These are phyloP conservation scores for Petrocephalus sullivani DNA, from an alignment of 2,797 vertebrate genomes.

Conservation along the genomic window DNA sequence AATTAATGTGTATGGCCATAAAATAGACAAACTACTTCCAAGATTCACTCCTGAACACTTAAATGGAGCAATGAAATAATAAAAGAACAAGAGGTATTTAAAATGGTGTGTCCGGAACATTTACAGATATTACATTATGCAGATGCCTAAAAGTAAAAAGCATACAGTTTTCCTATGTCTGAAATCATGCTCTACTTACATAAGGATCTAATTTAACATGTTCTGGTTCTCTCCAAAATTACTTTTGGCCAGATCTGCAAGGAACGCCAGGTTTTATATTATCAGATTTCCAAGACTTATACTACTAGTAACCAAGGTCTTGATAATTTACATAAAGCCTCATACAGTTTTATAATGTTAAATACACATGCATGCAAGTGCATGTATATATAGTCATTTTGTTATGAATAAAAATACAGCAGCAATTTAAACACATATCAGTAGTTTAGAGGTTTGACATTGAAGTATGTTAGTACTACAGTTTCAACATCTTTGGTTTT, in stretches of 20 bases:
- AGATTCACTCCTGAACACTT: slow-evolving; percentile 6
- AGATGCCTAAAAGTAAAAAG: slow-evolving; percentile 21
- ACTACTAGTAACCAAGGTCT: not conserved
- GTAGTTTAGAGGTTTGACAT: not conserved
- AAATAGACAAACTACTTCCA: slow-evolving; percentile 19
- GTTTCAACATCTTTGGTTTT: not conserved
- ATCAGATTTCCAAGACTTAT: not conserved
- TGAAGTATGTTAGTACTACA: not conserved
- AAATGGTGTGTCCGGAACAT: not conserved
- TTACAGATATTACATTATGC: slow-evolving; percentile 20
- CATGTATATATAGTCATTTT: not conserved
- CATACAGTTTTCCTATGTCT: not conserved
- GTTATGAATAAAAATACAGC: not conserved
- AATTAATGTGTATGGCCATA: slow-evolving; percentile 3
- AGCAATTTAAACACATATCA: not conserved
- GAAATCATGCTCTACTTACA: not conserved
- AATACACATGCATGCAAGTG: not conserved
- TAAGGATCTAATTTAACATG: slow-evolving; percentile 2
- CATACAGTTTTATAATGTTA: not conserved
- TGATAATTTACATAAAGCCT: not conserved
- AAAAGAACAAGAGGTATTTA: slow-evolving; percentile 2
- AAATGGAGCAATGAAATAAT: slow-evolving; percentile 21
- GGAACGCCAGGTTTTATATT: not conserved
- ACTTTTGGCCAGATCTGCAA: not conserved
- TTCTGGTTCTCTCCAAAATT: not conserved